Evolutionary conservation across 2,888 invertebrate species (phyloP).

Genomic region (Limnephilus marmoratus): DNA sequence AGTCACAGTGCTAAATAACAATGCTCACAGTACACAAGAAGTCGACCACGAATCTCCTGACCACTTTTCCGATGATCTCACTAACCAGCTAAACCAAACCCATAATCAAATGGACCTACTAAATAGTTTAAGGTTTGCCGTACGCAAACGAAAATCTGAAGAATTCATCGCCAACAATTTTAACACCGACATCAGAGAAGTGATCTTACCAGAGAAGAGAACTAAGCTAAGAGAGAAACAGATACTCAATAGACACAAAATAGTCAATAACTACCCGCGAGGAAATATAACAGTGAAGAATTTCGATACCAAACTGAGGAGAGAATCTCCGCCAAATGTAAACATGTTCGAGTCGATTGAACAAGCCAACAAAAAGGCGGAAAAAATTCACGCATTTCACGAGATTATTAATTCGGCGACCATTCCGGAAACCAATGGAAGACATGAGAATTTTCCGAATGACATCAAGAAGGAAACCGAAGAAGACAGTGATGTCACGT

Average conservation of each 20-base stretch:
- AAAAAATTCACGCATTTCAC: constrained; percentile 30
- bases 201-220: constrained; percentile 71
- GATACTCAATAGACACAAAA: constrained; percentile 70
- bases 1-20: constrained; percentile 69
- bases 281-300: constrained; percentile 54
- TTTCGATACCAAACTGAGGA: constrained; percentile 51
- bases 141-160: constrained; percentile 75
- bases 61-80: constrained; percentile 51
- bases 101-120: constrained; percentile 72
- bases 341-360: constrained; percentile 45
- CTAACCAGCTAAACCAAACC: constrained; percentile 40
- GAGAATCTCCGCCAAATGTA: constrained; percentile 11
- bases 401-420: constrained; percentile 14
- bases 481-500: constrained; percentile 47
- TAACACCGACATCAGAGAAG: constrained; percentile 68
- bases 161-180: constrained; percentile 75
- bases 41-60: constrained; percentile 28
- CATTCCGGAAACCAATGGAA: constrained; percentile 34
- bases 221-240: constrained; percentile 73
- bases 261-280: constrained; percentile 58
- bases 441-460: constrained; percentile 12
- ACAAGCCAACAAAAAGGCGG: constrained; percentile 24
- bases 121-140: constrained; percentile 74
- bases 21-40: constrained; percentile 68
- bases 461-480: constrained; percentile 56